Conservation (phyloP, 2,113 vertebrate genomes). For the Malurus cyaneus region DNA sequence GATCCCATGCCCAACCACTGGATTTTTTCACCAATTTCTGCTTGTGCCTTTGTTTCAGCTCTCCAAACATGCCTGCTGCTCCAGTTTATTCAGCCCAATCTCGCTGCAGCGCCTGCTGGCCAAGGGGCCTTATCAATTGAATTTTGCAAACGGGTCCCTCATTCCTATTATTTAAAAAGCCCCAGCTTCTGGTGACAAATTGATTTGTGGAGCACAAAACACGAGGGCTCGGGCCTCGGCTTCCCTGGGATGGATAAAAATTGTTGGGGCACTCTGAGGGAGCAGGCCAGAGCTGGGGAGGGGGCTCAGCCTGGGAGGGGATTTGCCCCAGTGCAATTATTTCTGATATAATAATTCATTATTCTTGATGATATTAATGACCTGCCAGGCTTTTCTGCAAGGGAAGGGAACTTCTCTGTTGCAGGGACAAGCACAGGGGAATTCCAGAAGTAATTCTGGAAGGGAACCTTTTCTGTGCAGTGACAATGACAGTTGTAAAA, state of each 20-base stretch:
- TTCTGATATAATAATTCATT: background rate
- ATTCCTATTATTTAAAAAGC: constrained; percentile 64
- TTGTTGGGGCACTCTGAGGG: constrained; percentile 34
- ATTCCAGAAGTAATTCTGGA: no score
- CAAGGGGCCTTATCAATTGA: constrained; percentile 27
- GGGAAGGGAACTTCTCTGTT: background rate
- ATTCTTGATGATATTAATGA: background rate
- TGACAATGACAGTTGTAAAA: no score
- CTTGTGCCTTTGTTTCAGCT: background rate
- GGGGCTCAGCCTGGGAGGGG: background rate
- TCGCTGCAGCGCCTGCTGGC: background rate
- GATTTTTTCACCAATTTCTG: background rate
- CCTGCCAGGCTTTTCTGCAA: background rate
- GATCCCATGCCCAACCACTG: accelerated
- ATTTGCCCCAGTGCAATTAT: background rate
- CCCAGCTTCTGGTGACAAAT: constrained; percentile 58
- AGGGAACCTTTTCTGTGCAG: no score
- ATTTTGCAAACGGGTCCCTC: constrained; percentile 16
- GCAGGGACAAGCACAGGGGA: background rate
- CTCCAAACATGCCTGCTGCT: background rate
- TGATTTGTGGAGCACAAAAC: constrained; percentile 68
- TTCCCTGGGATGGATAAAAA: constrained; percentile 21
- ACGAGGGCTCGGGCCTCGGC: background rate
- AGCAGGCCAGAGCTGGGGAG: background rate
- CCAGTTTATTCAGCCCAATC: background rate